Evolutionary conservation across 30 jellyfish, hydroid and myxozoan species (phyloP), one percentile per base, ranked within the genome.

Genomic region (Hydractinia echinata): DNA sequence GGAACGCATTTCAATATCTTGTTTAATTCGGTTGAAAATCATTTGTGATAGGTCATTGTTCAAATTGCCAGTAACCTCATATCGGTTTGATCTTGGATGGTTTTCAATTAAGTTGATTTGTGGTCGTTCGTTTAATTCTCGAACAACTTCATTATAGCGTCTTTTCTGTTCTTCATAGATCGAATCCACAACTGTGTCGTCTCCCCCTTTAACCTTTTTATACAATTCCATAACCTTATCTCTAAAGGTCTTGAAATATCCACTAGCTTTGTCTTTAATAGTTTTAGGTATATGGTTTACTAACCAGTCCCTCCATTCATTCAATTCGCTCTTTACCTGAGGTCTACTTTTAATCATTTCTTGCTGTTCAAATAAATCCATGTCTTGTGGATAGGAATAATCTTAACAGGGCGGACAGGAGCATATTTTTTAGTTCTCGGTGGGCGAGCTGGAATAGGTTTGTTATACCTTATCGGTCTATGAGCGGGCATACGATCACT

Each of bases 51-150:
- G 16, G 76, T n/a, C 83, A 53, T 39, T 48, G 4, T 73, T 73
- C 77, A 73, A 73, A 73, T 73, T 73, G 77, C 81, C 82, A 10
- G n/a, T 53, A 73, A 53, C 78, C 48, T 73, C 83, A 53, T 10
- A n/a, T 21, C 76, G 16, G 16, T 73, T 73, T 39, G 51, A 1
- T 39, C 76, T 48, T 50, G n/a, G 78, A 39, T 39, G 49, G 48
- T 21, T 50, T 50, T 73, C 81, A 39, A 21, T 73, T 68, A n/a
- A 39, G 55, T 18, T 68, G 79, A 68, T 68, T 11, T 58, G 69
- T 58, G 69, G 69, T 58, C 69, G 69, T 58, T 58, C 69, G 15
- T 58, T 58, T 58, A 58, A 0, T 58, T 58, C 69, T 58, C 19
- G 69, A 58, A 58, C 69, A 58, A 58, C 69, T 0, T 58, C 69